Percentiles rank a stretch among this genome's conserved stretches.
phyloP scores from a whole-genome alignment of 1,140 invertebrate species.

The Pteromalus puparum region DNA sequence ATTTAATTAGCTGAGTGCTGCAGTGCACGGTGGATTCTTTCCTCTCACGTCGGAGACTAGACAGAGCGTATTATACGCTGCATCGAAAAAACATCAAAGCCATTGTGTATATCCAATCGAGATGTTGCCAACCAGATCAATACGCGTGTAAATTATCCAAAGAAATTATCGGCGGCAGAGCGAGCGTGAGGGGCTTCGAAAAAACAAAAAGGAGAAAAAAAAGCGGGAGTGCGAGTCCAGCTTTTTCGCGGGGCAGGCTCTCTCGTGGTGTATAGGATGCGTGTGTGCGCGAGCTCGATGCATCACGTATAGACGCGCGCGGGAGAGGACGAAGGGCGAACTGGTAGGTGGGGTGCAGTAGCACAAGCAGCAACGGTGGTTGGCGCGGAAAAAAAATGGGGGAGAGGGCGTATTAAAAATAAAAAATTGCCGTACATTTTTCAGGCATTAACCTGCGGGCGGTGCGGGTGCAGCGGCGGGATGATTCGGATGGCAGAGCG shows the following conservation, averaged over 20 bases:
- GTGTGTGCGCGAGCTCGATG: constrained; percentile 65
- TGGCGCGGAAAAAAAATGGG: constrained; percentile 50
- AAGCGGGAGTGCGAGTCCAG: constrained; percentile 23
- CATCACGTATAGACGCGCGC: constrained; percentile 71
- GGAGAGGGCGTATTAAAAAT: constrained; percentile 74
- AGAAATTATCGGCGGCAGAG: constrained; percentile 76
- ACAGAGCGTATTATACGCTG: constrained; percentile 1
- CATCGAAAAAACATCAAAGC: constrained; percentile 61
- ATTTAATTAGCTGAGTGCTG: not conserved
- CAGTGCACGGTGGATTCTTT: not conserved
- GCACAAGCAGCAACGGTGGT: constrained; percentile 14
- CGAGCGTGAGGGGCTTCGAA: constrained; percentile 59
- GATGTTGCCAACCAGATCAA: constrained; percentile 75
- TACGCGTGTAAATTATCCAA: constrained; percentile 76
- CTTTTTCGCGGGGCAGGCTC: not conserved
- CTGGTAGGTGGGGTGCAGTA: constrained; percentile 44
- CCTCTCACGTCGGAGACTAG: no score
- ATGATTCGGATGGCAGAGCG: constrained; percentile 39
- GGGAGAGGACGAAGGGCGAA: constrained; percentile 57
- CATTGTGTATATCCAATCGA: constrained; percentile 71
- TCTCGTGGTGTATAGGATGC: constrained; percentile 53
- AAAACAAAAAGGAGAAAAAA: constrained; percentile 19
- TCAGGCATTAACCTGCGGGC: constrained; percentile 75
- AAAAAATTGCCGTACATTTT: constrained; percentile 77
- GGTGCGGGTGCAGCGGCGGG: constrained; percentile 58